Evolutionary conservation across 1,140 invertebrate species (phyloP).

Genomic region (Cydia pomonella): DNA sequence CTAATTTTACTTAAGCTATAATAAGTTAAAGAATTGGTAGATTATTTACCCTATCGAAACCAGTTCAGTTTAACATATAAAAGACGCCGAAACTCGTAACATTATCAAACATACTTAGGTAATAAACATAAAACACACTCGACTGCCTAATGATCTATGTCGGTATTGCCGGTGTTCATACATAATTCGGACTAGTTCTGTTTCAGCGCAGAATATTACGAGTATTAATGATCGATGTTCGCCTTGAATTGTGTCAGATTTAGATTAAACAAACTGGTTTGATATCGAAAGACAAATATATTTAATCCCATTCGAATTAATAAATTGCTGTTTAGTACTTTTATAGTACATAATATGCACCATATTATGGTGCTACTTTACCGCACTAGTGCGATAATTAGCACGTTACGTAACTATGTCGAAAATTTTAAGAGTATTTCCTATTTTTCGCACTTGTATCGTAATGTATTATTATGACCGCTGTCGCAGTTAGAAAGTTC

Average conservation of each 20-base stretch:
- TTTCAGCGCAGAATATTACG: neutral
- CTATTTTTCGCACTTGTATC: no score
- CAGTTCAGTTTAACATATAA: neutral
- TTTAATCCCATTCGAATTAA: constrained; percentile 1
- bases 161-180: neutral
- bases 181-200: constrained; percentile 2
- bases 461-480: no score
- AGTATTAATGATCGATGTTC: constrained; percentile 12
- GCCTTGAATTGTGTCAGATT: constrained; percentile 12
- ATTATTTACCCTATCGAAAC: neutral
- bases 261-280: constrained; percentile 2
- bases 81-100: neutral
- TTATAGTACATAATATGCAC: no score
- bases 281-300: constrained; percentile 2
- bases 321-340: neutral
- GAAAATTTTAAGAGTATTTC: no score
- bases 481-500: no score
- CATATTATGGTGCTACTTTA: no score
- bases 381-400: no score
- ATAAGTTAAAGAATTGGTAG: neutral
- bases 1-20: no score
- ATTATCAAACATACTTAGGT: neutral
- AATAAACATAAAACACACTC: constrained; percentile 1
- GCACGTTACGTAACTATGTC: no score
- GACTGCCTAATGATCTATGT: neutral